Conservation (phyloP, 1,140 invertebrate genomes). For the Pogonomyrmex barbatus region DNA sequence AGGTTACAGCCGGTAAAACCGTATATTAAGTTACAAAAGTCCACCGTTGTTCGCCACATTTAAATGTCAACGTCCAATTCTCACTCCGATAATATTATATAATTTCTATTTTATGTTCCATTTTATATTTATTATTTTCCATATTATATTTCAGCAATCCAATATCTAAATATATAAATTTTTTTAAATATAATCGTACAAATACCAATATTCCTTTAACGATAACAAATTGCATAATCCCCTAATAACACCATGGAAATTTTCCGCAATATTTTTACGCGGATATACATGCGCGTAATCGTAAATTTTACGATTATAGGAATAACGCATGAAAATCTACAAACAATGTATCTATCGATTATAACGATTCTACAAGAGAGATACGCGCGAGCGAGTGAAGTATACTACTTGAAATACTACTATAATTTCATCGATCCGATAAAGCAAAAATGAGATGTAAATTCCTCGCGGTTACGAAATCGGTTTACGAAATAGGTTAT, state of each 20-base stretch:
- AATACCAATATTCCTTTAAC: background rate
- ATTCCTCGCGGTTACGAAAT: background rate
- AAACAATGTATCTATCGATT: background rate
- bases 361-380: background rate
- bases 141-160: slow-evolving; percentile 6
- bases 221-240: background rate
- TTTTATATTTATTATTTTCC: slow-evolving; percentile 8
- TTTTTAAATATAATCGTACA: background rate
- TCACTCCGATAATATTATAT: slow-evolving; percentile 8
- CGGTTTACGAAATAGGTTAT: slow-evolving; percentile 41
- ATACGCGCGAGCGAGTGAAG: background rate
- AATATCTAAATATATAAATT: background rate
- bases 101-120: slow-evolving; percentile 29
- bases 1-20: slow-evolving; percentile 40
- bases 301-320: background rate
- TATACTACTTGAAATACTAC: background rate
- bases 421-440: slow-evolving; percentile 14
- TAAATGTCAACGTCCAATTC: slow-evolving; percentile 34
- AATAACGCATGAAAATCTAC: background rate
- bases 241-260: background rate
- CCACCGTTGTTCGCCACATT: background rate
- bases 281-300: background rate
- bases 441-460: slow-evolving; percentile 24
- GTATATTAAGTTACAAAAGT: slow-evolving; percentile 51
- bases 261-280: background rate